Evolutionary conservation across 1,140 invertebrate genomes (phyloP), one percentile per base, ranked within the genome.

Genomic region (Adelges cooleyi): DNA sequence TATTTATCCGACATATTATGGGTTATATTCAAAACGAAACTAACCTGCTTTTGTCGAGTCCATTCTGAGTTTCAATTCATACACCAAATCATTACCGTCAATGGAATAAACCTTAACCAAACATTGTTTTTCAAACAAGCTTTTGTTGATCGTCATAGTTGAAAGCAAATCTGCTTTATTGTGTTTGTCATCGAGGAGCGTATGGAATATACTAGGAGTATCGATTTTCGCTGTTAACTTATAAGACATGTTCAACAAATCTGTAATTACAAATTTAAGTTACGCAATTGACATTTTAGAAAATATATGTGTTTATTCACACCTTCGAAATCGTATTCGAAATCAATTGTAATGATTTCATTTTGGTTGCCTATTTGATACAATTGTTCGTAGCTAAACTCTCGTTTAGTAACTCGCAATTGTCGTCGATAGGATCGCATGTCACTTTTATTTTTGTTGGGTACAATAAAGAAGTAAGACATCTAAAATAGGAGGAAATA

Each of bases 331-430:
- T 62, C 1, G 18, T 62, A 29, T 20, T 48, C 18, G 5, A 62
- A 48, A 22, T 48, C 6, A 15, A 46, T 3, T 3, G 0, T 5
- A 20, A 46, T 62, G 6, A 27, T 20, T 46, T 48, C 23, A 20
- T 62, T 25, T 0, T 62, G n/a, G 22, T 62, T 8, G n/a, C 44
- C 25, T 62, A 46, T 33, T 62, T 62, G 42, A 9, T 62, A 3
- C n/a, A 22, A 0, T 48, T 62, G 56, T 15, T 5, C 29, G 10
- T 48, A 62, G 2, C 8, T 22, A 2, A 62, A 15, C 6, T 1
- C 3, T 1, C 22, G 10, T 1, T 48, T 48, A 29, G 25, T 46
- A 0, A 48, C 6, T 48, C 15, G 2, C 8, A 48, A 18, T 29
- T 0, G 1, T 22, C 8, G 44, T 48, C 46, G 17, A 17, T 62